A percentile compares a stretch with the other conserved stretches of the same genome.
phyloP scores from a whole-genome alignment of 1,140 invertebrate genomes.

The Panagrolaimus sp. region DNA sequence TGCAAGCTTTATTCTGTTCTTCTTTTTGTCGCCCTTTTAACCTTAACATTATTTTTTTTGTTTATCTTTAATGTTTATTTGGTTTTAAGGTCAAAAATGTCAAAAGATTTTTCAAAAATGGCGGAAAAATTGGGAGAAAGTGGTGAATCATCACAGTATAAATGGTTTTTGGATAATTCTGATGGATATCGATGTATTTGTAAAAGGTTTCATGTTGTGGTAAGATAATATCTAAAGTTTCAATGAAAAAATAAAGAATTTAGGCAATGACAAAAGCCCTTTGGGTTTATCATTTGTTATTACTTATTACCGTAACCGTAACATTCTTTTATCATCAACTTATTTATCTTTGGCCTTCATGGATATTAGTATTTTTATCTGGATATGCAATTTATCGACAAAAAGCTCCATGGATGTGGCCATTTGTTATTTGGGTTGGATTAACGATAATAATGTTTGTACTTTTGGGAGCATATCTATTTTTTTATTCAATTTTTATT shows the following conservation, averaged over 20 bases:
- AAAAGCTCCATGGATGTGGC: slow-evolving; percentile 21
- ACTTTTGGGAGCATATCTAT: slow-evolving; percentile 22
- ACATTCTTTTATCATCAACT: not conserved
- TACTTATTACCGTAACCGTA: slow-evolving; percentile 2
- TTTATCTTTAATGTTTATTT: too few species aligned
- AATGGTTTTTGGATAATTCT: not conserved
- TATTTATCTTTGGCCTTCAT: slow-evolving; percentile 1
- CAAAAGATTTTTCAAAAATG: too few species aligned
- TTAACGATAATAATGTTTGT: slow-evolving; percentile 16
- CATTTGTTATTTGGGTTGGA: slow-evolving; percentile 19
- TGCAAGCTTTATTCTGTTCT: too few species aligned
- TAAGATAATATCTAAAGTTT: not conserved
- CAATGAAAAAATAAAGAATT: not conserved
- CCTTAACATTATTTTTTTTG: too few species aligned
- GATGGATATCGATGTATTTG: slow-evolving; percentile 6
- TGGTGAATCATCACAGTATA: not conserved
- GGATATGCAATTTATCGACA: slow-evolving; percentile 19
- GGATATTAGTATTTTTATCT: slow-evolving; percentile 15
- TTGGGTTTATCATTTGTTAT: not conserved
- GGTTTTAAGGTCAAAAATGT: too few species aligned
- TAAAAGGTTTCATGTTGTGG: not conserved
- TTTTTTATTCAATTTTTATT: slow-evolving; percentile 18
- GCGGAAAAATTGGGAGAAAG: not conserved
- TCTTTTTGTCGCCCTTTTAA: too few species aligned
- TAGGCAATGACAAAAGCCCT: not conserved